Conservation (phyloP, 2,888 invertebrate genomes). For the Ectemnius lituratus region DNA sequence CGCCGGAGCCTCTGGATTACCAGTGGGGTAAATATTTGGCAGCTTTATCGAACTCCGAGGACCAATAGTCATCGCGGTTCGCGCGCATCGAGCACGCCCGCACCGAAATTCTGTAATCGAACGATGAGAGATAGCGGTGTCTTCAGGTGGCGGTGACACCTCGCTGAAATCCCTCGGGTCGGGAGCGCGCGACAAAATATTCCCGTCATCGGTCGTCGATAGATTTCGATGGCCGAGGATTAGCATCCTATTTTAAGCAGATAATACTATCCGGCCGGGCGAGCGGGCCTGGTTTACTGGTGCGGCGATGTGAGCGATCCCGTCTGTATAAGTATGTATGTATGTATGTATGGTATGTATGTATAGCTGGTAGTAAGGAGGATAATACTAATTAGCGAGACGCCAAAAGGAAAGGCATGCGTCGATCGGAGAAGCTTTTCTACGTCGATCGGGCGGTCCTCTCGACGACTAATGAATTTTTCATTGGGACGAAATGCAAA, state of each 20-base stretch:
- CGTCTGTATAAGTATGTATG: neutral
- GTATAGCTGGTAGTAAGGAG: constrained; percentile 35
- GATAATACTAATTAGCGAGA: constrained; percentile 43
- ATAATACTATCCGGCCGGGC: neutral
- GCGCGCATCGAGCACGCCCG: too few species aligned
- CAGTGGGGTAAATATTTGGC: too few species aligned
- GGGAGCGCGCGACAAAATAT: neutral
- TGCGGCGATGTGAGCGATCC: neutral
- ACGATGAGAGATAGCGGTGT: too few species aligned
- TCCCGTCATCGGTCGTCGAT: neutral
- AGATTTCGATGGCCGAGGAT: neutral
- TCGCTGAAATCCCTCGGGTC: too few species aligned
- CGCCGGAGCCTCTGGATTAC: too few species aligned
- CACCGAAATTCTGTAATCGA: too few species aligned
- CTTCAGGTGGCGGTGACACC: too few species aligned
- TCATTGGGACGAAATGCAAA: constrained; percentile 70
- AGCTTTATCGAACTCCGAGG: too few species aligned
- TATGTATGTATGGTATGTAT: constrained; percentile 13
- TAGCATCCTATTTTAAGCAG: constrained; percentile 14
- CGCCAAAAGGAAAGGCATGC: constrained; percentile 28
- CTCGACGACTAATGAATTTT: constrained; percentile 67
- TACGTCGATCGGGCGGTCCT: constrained; percentile 37
- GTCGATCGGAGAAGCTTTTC: constrained; percentile 42
- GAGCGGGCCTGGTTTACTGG: neutral
- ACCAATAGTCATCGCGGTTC: too few species aligned